Conservation (phyloP, 2,797 vertebrate species). For the Sebastes reedi region DNA sequence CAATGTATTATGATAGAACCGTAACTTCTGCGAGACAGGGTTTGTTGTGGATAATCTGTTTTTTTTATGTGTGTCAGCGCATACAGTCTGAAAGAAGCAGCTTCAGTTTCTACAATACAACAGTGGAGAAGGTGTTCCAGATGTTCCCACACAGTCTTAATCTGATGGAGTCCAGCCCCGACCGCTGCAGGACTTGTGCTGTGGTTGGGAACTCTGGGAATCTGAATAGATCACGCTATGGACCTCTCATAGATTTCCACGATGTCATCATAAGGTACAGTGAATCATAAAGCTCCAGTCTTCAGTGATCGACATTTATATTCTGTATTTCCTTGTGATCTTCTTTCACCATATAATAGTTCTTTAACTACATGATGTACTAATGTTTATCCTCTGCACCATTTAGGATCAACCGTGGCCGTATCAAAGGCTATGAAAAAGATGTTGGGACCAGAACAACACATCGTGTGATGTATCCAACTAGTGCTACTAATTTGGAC, state of each 20-base stretch:
- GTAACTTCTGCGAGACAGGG: no score
- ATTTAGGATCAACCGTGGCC: constrained; percentile 35
- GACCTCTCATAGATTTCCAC: neutral
- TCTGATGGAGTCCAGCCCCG: no score
- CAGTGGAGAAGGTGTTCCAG: neutral
- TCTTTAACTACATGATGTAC: neutral
- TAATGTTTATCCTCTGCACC: neutral
- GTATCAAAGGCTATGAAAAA: constrained; percentile 14
- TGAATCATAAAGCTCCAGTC: no score
- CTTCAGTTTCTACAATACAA: neutral
- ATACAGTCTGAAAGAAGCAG: neutral
- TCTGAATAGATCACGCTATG: neutral
- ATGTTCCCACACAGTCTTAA: no score
- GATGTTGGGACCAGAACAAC: constrained; percentile 51
- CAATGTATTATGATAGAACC: no score
- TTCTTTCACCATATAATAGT: neutral
- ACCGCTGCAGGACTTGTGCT: no score
- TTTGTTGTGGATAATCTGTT: no score
- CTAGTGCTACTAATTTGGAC: constrained; percentile 19
- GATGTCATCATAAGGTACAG: neutral
- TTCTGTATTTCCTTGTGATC: no score
- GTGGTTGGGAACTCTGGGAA: neutral
- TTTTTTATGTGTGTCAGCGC: neutral
- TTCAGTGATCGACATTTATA: no score
- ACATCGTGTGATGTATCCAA: constrained; percentile 43